phyloP scores from a whole-genome alignment of 2,797 vertebrate species.

The Melanotaenia trifasciata region DNA sequence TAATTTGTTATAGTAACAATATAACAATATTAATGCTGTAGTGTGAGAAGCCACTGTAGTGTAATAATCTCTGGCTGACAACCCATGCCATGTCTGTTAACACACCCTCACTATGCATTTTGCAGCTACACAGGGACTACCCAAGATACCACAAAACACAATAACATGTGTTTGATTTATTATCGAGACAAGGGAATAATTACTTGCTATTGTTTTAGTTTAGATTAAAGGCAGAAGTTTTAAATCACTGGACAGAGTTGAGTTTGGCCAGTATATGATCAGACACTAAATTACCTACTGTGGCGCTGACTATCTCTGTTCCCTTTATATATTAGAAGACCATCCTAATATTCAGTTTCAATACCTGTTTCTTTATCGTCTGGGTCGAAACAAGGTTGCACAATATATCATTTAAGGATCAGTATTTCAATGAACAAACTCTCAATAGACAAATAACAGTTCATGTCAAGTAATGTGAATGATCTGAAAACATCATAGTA shows the following conservation, averaged over 20 bases:
- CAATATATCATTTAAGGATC: not conserved
- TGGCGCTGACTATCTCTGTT: not conserved
- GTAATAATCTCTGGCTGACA: slow-evolving; percentile 65
- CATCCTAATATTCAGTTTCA: not conserved
- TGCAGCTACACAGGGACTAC: slow-evolving; percentile 34
- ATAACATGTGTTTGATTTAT: slow-evolving; percentile 10
- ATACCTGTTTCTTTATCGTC: not conserved
- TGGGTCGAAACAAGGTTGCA: not conserved
- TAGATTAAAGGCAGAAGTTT: slow-evolving; percentile 4
- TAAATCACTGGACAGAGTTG: not conserved
- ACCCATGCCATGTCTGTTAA: slow-evolving; percentile 54
- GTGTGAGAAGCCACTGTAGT: slow-evolving; percentile 38
- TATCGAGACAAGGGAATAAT: not conserved
- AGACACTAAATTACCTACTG: not conserved
- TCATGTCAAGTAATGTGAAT: not conserved
- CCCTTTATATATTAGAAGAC: not conserved
- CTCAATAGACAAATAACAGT: not conserved
- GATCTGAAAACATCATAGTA: not conserved
- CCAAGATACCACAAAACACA: slow-evolving; percentile 22
- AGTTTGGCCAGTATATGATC: not conserved
- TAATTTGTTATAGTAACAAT: not conserved
- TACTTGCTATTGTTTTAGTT: not conserved
- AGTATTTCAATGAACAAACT: not conserved
- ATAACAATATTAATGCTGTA: not conserved
- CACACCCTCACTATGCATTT: slow-evolving; percentile 42